A percentile compares a stretch with the other conserved stretches of the same genome.
Conservation (phyloP, 2,797 vertebrate genomes). For the Dicrostonyx torquatus region DNA sequence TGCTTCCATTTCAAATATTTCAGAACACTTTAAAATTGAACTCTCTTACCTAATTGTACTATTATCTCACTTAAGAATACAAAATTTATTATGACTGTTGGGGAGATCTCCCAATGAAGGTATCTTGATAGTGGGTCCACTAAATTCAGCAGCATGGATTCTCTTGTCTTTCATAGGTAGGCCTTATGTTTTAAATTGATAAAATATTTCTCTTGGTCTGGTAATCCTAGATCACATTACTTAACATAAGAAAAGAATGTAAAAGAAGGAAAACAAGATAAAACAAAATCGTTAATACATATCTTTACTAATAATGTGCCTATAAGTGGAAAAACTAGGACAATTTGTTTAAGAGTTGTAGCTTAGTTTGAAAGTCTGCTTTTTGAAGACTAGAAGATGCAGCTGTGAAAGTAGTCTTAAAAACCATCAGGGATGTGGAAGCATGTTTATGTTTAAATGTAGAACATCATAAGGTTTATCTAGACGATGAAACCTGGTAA, state of each 20-base stretch:
- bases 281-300: not conserved
- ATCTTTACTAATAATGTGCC: not conserved
- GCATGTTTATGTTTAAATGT: not conserved
- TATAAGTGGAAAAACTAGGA: constrained; percentile 11
- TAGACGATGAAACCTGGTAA: not conserved
- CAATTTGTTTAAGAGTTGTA: not conserved
- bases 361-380: not conserved
- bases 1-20: constrained; percentile 1
- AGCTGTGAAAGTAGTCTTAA: not conserved
- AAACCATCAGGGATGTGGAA: not conserved
- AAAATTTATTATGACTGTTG: not conserved
- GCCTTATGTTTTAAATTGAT: not conserved
- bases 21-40: constrained; percentile 19
- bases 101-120: not conserved
- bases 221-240: not conserved
- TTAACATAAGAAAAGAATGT: not conserved
- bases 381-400: constrained; percentile 33
- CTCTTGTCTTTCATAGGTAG: not conserved
- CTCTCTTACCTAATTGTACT: not conserved
- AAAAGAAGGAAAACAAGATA: not conserved
- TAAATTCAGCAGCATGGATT: not conserved
- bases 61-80: constrained; percentile 1
- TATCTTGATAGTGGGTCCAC: not conserved
- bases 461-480: not conserved
- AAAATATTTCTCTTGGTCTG: not conserved